These are phyloP conservation scores for Drosophila pectinifera DNA, from an alignment of 1,140 invertebrate genomes.

Conservation along the genomic window DNA sequence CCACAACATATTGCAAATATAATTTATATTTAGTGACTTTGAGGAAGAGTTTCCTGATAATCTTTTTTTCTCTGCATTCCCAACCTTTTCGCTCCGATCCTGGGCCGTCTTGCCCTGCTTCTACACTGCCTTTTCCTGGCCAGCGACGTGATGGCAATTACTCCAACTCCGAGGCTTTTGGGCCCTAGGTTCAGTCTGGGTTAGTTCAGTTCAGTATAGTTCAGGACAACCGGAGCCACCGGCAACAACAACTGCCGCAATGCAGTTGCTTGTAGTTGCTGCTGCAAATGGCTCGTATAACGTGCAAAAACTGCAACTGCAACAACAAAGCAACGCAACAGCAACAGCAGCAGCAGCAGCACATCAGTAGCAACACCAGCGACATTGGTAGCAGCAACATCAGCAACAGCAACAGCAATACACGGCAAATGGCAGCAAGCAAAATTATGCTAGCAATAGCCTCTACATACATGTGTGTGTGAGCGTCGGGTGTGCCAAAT, in stretches of 20 bases:
- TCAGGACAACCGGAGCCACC: slow-evolving; percentile 22
- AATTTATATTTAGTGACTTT: too few relatives aligned
- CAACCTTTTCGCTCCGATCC: slow-evolving; percentile 18
- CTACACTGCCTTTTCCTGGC: slow-evolving; percentile 31
- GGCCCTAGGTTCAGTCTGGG: slow-evolving; percentile 21
- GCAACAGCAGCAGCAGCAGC: slow-evolving; percentile 52
- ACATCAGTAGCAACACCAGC: slow-evolving; percentile 21
- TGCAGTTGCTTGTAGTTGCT: slow-evolving; percentile 79
- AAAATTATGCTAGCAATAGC: slow-evolving; percentile 82
- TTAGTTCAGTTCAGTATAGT: slow-evolving; percentile 17
- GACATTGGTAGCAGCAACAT: slow-evolving; percentile 14
- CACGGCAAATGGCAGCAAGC: slow-evolving; percentile 62
- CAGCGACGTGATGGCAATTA: slow-evolving; percentile 68
- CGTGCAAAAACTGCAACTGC: slow-evolving; percentile 78
- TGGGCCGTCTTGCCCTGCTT: slow-evolving; percentile 40
- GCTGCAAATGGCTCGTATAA: slow-evolving; percentile 81
- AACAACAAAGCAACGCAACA: slow-evolving; percentile 57
- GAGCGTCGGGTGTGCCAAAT: slow-evolving; percentile 50
- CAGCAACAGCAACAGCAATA: slow-evolving; percentile 46
- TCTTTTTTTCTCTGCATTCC: slow-evolving; percentile 20
- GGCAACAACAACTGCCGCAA: slow-evolving; percentile 75
- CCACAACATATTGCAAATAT: too few relatives aligned
- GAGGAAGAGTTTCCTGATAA: too few relatives aligned
- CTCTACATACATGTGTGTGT: slow-evolving; percentile 58
- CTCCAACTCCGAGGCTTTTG: slow-evolving; percentile 48